Evolutionary conservation across 2,113 vertebrate species (phyloP), one percentile per base, ranked within the genome.

Genomic region (Scomber colias): DNA sequence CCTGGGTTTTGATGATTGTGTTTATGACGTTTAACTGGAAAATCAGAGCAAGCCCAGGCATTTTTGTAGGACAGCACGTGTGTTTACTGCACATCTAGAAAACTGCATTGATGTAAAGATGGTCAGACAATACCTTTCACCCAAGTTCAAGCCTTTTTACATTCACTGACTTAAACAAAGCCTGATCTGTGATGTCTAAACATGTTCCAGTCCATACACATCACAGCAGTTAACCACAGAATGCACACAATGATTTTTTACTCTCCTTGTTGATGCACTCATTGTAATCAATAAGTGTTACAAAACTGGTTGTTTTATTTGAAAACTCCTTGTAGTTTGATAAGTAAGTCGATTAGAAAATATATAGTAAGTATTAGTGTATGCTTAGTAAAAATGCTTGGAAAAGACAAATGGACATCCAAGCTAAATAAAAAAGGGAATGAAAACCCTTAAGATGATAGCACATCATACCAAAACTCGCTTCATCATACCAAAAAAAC

Each of bases 381-480:
- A 31, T 9, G 13, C 14, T 57, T 5, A 27, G 1, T 40, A 40
- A 40, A 40, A 40, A 7, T 40, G 35, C 35, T 40, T 8, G 35
- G 35, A 7, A 40, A 40, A 40, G 35, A 10, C 35, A 40, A 40
- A 7, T 40, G 35, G 35, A 40, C 35, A 9, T 40, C 6, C 9
- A 40, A 35, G 31, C 31, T 35, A 35, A 35, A 35, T 6, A 35
- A 35, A 35, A 35, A 35, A 35, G 7, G 5, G 5, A 35, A 35
- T 1, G 1, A 35, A 35, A 35, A 27, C 24, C 31, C 31, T 35
- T 6, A 35, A 40, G 35, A 40, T 40, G 35, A 40, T 17, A 8
- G 24, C 66, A 70, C 55, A 45, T 21, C 55, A 45, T 21, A 61
- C n/a, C 35, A 62, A 45, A n/a, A n/a, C n/a, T n/a, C n/a, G n/a